Conservation (phyloP, 2,888 invertebrate genomes). For the Eupithecia pulchellata region DNA sequence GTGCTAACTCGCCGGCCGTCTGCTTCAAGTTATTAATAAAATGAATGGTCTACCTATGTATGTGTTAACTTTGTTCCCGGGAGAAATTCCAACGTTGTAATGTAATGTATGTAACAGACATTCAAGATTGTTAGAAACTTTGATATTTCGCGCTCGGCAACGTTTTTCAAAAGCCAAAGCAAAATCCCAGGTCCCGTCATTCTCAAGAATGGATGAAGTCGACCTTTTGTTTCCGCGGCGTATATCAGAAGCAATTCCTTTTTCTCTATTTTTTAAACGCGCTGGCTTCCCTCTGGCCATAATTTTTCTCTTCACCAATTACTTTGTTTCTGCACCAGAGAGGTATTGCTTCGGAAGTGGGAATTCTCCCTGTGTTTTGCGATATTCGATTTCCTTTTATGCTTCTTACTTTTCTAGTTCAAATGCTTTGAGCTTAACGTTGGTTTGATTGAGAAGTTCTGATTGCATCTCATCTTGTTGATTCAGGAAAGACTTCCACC, state of each 20-base stretch:
- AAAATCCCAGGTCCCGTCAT: slow-evolving; percentile 44
- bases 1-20: slow-evolving; percentile 54
- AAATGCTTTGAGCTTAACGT: slow-evolving; percentile 31
- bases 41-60: slow-evolving; percentile 59
- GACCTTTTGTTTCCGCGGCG: slow-evolving; percentile 59
- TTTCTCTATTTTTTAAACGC: slow-evolving; percentile 64
- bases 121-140: slow-evolving; percentile 30
- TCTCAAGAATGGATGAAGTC: slow-evolving; percentile 55
- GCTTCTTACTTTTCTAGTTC: slow-evolving; percentile 28
- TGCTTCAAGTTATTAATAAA: slow-evolving; percentile 56
- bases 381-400: slow-evolving; percentile 54
- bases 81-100: slow-evolving; percentile 33
- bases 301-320: slow-evolving; percentile 74
- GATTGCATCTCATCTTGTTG: background rate
- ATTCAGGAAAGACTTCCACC: background rate
- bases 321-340: slow-evolving; percentile 68
- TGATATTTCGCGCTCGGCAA: slow-evolving; percentile 17
- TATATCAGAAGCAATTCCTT: slow-evolving; percentile 63
- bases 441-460: slow-evolving; percentile 12
- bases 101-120: slow-evolving; percentile 36
- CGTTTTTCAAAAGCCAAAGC: slow-evolving; percentile 21
- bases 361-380: slow-evolving; percentile 57
- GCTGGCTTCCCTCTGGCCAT: slow-evolving; percentile 59
- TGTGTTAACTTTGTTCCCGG: slow-evolving; percentile 43
- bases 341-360: slow-evolving; percentile 59